A percentile compares a stretch with the other conserved stretches of the same genome.
These are phyloP conservation scores for Loriculus beryllinus DNA, from an alignment of 2,797 vertebrate genomes.

Conservation along the genomic window DNA sequence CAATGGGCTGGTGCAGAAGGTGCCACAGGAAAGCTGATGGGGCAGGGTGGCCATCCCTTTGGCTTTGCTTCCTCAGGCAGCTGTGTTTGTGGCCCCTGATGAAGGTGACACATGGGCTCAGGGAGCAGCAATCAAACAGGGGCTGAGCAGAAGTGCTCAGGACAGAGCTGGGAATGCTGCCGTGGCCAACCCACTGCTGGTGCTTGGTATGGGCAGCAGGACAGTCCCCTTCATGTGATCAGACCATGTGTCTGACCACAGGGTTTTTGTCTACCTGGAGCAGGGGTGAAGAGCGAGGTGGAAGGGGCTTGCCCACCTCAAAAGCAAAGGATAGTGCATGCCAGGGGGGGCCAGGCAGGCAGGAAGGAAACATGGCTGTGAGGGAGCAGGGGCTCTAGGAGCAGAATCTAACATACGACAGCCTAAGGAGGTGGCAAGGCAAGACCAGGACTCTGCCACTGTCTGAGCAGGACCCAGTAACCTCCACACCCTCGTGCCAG, in stretches of 20 bases:
- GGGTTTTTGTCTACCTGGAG: neutral
- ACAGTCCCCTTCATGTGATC: neutral
- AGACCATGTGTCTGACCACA: fast-evolving
- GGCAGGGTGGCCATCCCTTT: no score
- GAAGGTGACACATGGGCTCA: neutral
- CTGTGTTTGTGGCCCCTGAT: neutral
- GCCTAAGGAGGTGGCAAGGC: neutral
- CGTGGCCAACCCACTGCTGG: fast-evolving
- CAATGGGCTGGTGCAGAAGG: neutral
- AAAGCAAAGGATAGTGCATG: fast-evolving
- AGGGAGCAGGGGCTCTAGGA: fast-evolving
- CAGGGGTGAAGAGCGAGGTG: neutral
- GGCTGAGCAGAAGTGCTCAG: neutral
- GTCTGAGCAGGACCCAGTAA: neutral
- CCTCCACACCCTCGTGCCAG: fast-evolving
- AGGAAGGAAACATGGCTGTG: fast-evolving
- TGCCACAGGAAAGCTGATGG: neutral
- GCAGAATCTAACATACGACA: neutral
- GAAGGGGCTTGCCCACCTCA: neutral
- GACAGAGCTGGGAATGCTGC: neutral
- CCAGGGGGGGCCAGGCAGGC: neutral
- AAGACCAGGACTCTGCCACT: neutral
- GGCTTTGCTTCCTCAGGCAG: neutral
- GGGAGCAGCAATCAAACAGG: neutral
- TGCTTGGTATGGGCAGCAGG: neutral